phyloP scores from a whole-genome alignment of 2,797 vertebrate genomes.

The Melanotaenia nigrans region DNA sequence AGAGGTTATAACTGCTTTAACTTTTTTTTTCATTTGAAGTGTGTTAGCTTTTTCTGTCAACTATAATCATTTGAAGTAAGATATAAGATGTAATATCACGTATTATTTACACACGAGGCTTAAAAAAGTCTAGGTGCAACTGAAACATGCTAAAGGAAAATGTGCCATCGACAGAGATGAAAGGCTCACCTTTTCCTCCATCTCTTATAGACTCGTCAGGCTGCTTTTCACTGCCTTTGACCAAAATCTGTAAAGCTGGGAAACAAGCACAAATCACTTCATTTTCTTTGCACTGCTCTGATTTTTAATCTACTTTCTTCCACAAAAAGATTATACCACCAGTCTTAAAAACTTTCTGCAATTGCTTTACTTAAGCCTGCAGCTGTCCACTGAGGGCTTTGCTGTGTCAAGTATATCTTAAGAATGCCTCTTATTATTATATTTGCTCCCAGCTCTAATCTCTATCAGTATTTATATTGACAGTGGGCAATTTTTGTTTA shows the following conservation, averaged over 20 bases:
- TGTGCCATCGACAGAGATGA: constrained; percentile 36
- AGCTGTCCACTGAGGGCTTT: constrained; percentile 79
- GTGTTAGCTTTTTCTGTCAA: too few relatives aligned
- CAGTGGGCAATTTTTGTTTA: constrained; percentile 81
- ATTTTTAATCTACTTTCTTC: constrained; percentile 79
- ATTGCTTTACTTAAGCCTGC: constrained; percentile 75
- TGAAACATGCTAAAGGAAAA: too few relatives aligned
- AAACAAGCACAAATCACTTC: constrained; percentile 69
- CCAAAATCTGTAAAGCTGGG: constrained; percentile 59
- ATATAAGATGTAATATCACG: too few relatives aligned
- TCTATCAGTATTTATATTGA: constrained; percentile 81
- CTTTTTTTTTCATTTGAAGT: too few relatives aligned
- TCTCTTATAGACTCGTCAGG: constrained; percentile 47
- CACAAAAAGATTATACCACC: constrained; percentile 77
- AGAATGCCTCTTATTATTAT: constrained; percentile 72
- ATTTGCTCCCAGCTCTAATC: constrained; percentile 78
- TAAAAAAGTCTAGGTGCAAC: too few relatives aligned
- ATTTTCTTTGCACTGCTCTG: constrained; percentile 69
- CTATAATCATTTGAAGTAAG: too few relatives aligned
- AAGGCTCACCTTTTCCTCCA: constrained; percentile 53
- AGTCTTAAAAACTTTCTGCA: constrained; percentile 75
- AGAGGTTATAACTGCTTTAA: too few relatives aligned
- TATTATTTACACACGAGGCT: too few relatives aligned
- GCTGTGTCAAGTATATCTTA: constrained; percentile 76
- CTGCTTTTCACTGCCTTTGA: constrained; percentile 54